phyloP scores from a whole-genome alignment of 2,113 vertebrate genomes.

The Tursiops truncatus region DNA sequence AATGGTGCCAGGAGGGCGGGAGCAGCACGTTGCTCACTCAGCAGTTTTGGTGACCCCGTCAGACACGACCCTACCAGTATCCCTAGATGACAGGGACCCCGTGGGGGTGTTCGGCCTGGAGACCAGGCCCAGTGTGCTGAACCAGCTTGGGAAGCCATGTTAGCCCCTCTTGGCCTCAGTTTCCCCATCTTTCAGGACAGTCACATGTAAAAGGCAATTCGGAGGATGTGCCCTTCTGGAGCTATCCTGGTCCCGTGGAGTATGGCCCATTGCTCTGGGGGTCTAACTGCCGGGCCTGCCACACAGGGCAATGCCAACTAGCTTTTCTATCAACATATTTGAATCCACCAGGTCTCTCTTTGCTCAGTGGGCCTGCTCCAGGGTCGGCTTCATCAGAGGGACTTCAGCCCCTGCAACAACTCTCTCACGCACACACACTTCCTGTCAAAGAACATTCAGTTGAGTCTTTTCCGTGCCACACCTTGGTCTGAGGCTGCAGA shows the following conservation, averaged over 20 bases:
- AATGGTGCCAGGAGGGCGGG: neutral
- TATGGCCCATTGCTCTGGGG: neutral
- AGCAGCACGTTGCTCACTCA: neutral
- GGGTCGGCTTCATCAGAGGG: neutral
- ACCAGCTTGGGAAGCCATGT: neutral
- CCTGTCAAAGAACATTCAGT: neutral
- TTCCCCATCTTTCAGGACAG: neutral
- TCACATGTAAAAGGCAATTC: neutral
- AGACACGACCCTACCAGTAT: neutral
- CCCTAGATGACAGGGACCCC: neutral
- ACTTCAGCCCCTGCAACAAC: neutral
- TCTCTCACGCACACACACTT: neutral
- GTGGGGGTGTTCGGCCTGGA: neutral
- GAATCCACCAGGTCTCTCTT: neutral
- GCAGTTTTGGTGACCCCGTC: neutral
- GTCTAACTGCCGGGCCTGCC: neutral
- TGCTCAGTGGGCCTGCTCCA: neutral
- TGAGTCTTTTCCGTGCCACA: neutral
- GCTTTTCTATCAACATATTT: neutral
- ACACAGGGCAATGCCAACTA: neutral
- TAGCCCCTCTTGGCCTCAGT: neutral
- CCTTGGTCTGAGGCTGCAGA: neutral
- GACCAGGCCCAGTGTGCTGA: neutral
- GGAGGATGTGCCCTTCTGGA: neutral
- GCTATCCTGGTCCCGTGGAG: neutral